These are phyloP conservation scores for Blera fallax DNA, from an alignment of 2,888 invertebrate genomes.

Conservation along the genomic window DNA sequence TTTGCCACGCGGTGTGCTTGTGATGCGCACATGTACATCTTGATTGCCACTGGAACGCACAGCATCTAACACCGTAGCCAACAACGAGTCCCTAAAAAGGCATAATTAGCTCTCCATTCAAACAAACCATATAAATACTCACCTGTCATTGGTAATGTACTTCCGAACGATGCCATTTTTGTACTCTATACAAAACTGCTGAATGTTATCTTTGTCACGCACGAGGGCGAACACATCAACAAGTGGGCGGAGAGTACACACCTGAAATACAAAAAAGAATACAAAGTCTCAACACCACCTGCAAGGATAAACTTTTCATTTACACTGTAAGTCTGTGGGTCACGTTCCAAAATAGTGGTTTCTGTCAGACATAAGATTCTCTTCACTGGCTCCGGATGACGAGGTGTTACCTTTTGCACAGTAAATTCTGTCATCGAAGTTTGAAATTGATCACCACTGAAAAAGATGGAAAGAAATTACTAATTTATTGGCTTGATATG, in stretches of 20 bases:
- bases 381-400: slow-evolving; percentile 92
- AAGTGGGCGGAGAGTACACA: slow-evolving; percentile 92
- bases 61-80: slow-evolving; percentile 97
- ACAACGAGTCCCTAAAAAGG: slow-evolving; percentile 90
- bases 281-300: background rate
- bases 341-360: slow-evolving; percentile 96
- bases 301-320: background rate
- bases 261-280: slow-evolving; percentile 42
- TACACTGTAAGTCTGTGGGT: slow-evolving; percentile 96
- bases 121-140: background rate
- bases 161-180: slow-evolving; percentile 93
- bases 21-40: slow-evolving; percentile 96
- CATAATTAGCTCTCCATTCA: background rate
- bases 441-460: slow-evolving; percentile 96
- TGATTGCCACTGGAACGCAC: slow-evolving; percentile 98
- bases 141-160: slow-evolving; percentile 96
- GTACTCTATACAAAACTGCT: slow-evolving; percentile 96
- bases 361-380: slow-evolving; percentile 97
- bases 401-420: slow-evolving; percentile 94
- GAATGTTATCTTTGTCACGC: slow-evolving; percentile 94
- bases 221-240: slow-evolving; percentile 95
- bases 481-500: background rate
- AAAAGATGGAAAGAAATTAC: slow-evolving; percentile 24
- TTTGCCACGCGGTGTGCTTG: slow-evolving; percentile 91
- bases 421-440: slow-evolving; percentile 98